Conservation (phyloP, 2,113 vertebrate genomes). For the Tragelaphus buxtoni region DNA sequence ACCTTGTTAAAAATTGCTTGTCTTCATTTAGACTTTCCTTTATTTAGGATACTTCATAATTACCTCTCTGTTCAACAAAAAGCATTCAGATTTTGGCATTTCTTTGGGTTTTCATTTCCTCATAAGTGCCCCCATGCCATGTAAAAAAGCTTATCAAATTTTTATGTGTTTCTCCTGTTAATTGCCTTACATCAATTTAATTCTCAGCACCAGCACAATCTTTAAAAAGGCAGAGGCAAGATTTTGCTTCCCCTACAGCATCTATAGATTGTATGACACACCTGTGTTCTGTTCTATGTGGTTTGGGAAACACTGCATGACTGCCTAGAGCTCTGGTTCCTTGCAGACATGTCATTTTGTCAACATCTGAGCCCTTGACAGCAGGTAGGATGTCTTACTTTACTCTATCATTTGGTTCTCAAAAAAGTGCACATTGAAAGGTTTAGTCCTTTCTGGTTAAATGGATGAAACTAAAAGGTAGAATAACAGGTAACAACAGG, state of each 20-base stretch:
- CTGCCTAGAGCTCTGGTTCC: neutral
- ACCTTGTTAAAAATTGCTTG: neutral
- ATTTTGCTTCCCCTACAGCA: neutral
- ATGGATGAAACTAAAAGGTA: neutral
- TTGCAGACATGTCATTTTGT: neutral
- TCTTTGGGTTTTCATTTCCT: neutral
- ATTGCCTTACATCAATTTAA: neutral
- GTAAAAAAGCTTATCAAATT: neutral
- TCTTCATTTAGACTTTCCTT: neutral
- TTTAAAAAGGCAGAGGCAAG: neutral
- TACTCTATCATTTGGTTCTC: neutral
- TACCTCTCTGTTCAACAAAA: neutral
- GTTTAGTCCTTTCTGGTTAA: neutral
- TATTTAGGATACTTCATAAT: neutral
- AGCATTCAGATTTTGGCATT: neutral
- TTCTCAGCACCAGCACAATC: neutral
- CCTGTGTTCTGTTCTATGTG: rapidly evolving
- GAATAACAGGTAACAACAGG: neutral
- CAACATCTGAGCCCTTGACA: neutral
- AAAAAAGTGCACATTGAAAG: neutral
- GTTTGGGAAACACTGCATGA: neutral
- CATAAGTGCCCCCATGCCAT: no score
- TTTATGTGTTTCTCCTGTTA: neutral
- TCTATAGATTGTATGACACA: neutral
- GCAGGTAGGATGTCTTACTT: neutral